Evolutionary conservation across 2,113 vertebrate genomes (phyloP).

Genomic region (Monarcha castaneiventris): DNA sequence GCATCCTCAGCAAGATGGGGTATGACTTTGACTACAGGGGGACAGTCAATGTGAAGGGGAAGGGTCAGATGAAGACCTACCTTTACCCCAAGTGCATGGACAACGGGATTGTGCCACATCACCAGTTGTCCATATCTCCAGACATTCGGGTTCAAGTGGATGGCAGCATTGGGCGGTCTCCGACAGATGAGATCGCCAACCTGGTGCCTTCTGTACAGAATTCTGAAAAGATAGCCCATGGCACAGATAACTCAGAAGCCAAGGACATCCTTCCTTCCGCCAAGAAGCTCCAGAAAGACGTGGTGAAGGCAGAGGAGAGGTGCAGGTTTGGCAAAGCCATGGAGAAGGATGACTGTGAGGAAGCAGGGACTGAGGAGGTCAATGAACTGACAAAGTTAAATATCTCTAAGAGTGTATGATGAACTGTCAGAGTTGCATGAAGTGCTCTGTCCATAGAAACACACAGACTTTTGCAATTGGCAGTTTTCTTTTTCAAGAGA

Average conservation of each 20-base stretch:
- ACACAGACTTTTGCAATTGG: constrained; percentile 47
- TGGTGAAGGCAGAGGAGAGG: constrained; percentile 44
- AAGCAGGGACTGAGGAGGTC: constrained; percentile 71
- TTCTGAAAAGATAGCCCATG: constrained; percentile 57
- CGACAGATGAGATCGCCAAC: constrained; percentile 91
- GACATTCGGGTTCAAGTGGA: constrained; percentile 97
- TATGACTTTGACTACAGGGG: constrained; percentile 97
- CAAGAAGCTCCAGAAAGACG: constrained; percentile 68
- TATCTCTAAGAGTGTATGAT: constrained; percentile 84
- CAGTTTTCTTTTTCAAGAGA: constrained; percentile 52
- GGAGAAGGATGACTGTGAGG: constrained; percentile 68
- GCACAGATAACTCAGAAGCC: constrained; percentile 54
- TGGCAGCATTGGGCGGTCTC: constrained; percentile 98
- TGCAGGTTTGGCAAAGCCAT: constrained; percentile 54
- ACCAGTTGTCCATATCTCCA: constrained; percentile 87
- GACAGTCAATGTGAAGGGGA: constrained; percentile 98
- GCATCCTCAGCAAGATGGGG: constrained; percentile 88
- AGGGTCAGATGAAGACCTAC: constrained; percentile 99
- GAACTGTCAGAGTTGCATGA: constrained; percentile 50
- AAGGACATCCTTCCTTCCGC: constrained; percentile 57
- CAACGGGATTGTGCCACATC: constrained; percentile 82
- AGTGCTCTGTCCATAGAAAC: constrained; percentile 68
- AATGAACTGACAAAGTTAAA: constrained; percentile 88
- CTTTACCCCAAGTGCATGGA: constrained; percentile 90
- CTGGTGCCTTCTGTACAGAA: constrained; percentile 81